Conservation (phyloP, 2,797 vertebrate genomes). For the Neopelma chrysocephalum region DNA sequence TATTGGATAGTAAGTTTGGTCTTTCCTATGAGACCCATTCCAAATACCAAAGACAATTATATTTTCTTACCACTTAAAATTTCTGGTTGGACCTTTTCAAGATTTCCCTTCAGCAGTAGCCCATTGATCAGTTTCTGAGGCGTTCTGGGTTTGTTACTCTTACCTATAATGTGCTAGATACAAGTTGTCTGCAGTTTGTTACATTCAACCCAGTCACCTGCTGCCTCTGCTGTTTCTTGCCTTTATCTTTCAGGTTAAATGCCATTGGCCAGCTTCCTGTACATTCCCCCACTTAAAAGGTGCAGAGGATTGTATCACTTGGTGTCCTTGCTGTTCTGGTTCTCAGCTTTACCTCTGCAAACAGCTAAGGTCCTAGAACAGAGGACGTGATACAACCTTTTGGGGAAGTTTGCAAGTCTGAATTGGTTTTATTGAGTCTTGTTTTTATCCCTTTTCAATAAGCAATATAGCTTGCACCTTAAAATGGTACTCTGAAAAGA, state of each 20-base stretch:
- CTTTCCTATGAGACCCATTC: not conserved
- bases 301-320: not conserved
- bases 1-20: not conserved
- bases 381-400: not conserved
- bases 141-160: not conserved
- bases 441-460: not conserved
- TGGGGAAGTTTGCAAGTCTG: not conserved
- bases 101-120: not conserved
- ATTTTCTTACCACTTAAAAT: not conserved
- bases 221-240: not conserved
- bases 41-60: not conserved
- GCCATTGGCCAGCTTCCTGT: not conserved
- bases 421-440: not conserved
- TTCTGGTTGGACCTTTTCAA: not conserved
- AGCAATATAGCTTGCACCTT: not conserved
- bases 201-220: not conserved
- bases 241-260: not conserved
- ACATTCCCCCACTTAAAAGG: not conserved
- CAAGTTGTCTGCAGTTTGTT: not conserved
- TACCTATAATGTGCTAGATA: not conserved
- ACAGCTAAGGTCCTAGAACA: not conserved
- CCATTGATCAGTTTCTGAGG: not conserved
- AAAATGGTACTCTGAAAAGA: not conserved
- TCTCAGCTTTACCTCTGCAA: not conserved
- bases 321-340: not conserved